Percentiles rank a stretch among this genome's conserved stretches.
These are phyloP conservation scores for Eufriesea mexicana DNA, from an alignment of 1,140 invertebrate species.

Conservation along the genomic window DNA sequence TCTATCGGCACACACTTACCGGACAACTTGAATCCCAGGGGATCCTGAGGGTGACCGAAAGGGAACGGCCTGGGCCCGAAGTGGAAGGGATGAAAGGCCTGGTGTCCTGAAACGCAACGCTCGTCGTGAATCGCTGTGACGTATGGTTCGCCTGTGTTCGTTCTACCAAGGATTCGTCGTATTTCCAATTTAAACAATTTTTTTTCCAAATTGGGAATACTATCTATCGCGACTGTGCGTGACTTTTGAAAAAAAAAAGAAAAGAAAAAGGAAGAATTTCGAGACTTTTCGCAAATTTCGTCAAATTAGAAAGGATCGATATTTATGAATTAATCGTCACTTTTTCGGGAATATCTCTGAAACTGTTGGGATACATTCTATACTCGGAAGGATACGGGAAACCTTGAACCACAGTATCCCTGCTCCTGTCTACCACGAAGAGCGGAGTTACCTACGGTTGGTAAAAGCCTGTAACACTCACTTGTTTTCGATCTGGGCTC, in stretches of 20 bases:
- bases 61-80: slow-evolving; percentile 91
- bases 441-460: slow-evolving; percentile 52
- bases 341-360: too few species aligned
- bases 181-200: too few species aligned
- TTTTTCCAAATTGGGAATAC: too few species aligned
- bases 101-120: slow-evolving; percentile 85
- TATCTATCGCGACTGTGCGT: too few species aligned
- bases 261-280: too few species aligned
- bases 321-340: too few species aligned
- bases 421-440: not conserved
- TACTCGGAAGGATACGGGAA: not conserved
- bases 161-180: not conserved
- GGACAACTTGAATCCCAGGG: slow-evolving; percentile 91
- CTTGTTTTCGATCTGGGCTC: slow-evolving; percentile 97
- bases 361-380: too few species aligned
- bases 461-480: slow-evolving; percentile 81
- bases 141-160: not conserved
- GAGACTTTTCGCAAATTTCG: too few species aligned
- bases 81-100: slow-evolving; percentile 93
- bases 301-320: too few species aligned
- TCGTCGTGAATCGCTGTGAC: slow-evolving; percentile 53
- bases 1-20: slow-evolving; percentile 84
- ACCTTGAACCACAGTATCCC: not conserved
- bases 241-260: too few species aligned
- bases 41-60: slow-evolving; percentile 90